These are phyloP conservation scores for Cataglyphis livida DNA, from an alignment of 2,888 invertebrate species.

Conservation along the genomic window DNA sequence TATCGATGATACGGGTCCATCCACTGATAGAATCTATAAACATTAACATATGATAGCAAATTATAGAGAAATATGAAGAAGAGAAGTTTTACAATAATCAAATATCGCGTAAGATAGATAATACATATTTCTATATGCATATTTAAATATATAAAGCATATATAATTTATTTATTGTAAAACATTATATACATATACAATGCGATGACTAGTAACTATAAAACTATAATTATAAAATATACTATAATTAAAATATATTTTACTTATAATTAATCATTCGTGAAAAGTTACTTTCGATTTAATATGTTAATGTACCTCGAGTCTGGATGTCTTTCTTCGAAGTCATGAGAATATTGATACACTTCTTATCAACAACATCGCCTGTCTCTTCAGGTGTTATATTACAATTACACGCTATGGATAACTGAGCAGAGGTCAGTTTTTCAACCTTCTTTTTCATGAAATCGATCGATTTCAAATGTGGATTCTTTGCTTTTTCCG, in stretches of 20 bases:
- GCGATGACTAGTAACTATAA: neutral
- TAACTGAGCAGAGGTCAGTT: neutral
- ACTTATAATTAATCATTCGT: neutral
- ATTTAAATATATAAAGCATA: neutral
- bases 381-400: neutral
- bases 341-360: constrained; percentile 41
- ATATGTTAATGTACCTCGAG: constrained; percentile 40
- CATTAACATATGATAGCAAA: neutral
- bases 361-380: neutral
- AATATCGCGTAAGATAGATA: neutral
- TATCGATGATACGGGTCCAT: constrained; percentile 62
- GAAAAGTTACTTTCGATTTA: neutral
- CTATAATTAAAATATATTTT: neutral
- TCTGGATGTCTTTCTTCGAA: constrained; percentile 28
- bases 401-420: too few relatives aligned
- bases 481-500: constrained; percentile 37
- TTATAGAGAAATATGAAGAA: neutral
- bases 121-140: neutral
- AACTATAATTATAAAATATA: neutral
- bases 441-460: constrained; percentile 16
- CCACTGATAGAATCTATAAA: constrained; percentile 65
- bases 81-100: neutral
- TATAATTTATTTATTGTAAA: neutral
- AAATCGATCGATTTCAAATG: constrained; percentile 9
- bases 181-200: neutral